Base-by-base conservation (phyloP, 1,140 invertebrate genomes). In the Nephotettix cincticeps region DNA sequence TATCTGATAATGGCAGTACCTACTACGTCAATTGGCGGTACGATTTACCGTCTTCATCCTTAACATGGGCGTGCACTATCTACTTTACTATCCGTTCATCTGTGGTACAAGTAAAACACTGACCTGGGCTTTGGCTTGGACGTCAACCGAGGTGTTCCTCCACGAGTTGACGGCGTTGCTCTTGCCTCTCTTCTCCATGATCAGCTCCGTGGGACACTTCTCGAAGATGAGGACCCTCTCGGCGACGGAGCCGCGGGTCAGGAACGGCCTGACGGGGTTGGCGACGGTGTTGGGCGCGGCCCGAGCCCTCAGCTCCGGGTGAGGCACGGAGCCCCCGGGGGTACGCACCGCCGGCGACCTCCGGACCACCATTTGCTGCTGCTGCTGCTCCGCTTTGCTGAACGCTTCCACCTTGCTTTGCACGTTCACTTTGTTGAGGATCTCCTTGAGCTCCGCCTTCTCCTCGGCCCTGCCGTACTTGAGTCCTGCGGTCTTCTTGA, bases 221-320 rank as follows among this genome's bases (percentile, higher is more conserved):
- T 97, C 95, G 79, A 96, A 97, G 76, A 96, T 93, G 64, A 96
- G 85, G 30, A 96, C 94, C 30, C 95, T 83, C 78, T 96, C 95
- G 1, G 94, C 94, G 0, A 97, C 95, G 0, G 94, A 96, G 2
- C 94, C 94, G 72, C 93, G 85, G 1, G 93, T 94, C 14, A 96
- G 83, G 79, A 96, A 95, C 1, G 93, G 93, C 69, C 92, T 83
- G n/a, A 94, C 89, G 0, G 91, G 91, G 80, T 89, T 86, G 25
- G 63, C 63, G 21, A 66, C 67, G 14, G 17, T 25, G 23, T 19
- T 25, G 19, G 66, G 32, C 2, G 66, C 36, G 23, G 67, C 43
- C 27, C 17, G n/a, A 14, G 36, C 23, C 32, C 64, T 40, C 47
- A 51, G 30, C 21, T 67, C 64, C n/a, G 64, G 64, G 25, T 67